Evolutionary conservation across 2,888 invertebrate genomes (phyloP), one percentile per base, ranked within the genome.

Genomic region (Thyatira batis): DNA sequence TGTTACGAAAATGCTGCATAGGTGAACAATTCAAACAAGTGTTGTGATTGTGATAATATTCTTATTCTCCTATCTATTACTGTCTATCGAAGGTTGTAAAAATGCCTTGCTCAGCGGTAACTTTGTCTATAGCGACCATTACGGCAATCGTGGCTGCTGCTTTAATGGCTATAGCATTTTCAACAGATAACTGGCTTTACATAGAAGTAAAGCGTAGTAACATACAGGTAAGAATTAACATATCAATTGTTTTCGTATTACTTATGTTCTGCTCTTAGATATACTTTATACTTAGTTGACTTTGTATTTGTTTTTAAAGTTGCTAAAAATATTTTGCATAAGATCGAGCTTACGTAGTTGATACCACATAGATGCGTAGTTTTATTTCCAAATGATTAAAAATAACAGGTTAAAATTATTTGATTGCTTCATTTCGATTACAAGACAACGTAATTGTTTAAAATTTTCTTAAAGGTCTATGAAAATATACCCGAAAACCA

Each of bases 111-210:
- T 97, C 97, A 80, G 98, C 98, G 80, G 96, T 98, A 84, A 97
- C 98, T 85, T 94, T 98, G 87, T 98, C 98, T 87, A 94, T 98
- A 92, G 98, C 98, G 77, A 98, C 98, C 81, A 97, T 98, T 90
- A 96, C 97, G 85, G 98, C 98, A 84, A 97, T 98, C 87, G 95
- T 98, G 84, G 97, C 98, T 77, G 96, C 98, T 82, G 97, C 98
- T 65, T 93, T 98, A 82, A 94, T 98, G 87, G 95, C 97, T 78
- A 97, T 98, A 87, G 97, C 98, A 77, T 98, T 98, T 92, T 96
- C 97, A 74, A 98, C 98, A 84, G 98, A 98, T 93, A 98, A 98
- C 94, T 98, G 98, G 98, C 94, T 97, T 78, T 97, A 97, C 85
- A 96, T 97, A 77, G 97, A 97, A 93, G 98, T 98, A 71, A 96